phyloP scores from a whole-genome alignment of 1,140 invertebrate species.

The Calephelis nemesis region DNA sequence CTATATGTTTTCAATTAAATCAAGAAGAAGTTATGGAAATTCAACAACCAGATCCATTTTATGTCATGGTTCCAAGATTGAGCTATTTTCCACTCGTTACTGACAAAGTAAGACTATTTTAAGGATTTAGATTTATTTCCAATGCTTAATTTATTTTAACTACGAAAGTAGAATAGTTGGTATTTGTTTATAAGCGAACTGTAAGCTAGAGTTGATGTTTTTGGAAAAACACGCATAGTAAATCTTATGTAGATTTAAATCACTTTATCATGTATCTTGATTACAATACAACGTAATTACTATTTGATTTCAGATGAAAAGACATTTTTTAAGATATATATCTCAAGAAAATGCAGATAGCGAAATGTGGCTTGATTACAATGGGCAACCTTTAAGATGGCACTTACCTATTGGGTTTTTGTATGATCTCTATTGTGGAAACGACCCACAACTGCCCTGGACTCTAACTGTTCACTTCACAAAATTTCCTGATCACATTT shows the following conservation, averaged over 20 bases:
- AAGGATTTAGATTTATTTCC: not conserved
- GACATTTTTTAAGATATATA: conserved; percentile 92
- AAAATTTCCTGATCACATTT: conserved; percentile 90
- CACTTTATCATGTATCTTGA: not conserved
- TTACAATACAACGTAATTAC: not conserved
- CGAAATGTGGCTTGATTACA: conserved; percentile 97
- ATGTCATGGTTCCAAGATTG: conserved; percentile 95
- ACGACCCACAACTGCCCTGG: conserved; percentile 92
- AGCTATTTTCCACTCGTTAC: conserved; percentile 98
- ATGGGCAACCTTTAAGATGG: conserved; percentile 95
- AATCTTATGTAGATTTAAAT: not conserved
- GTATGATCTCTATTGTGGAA: conserved; percentile 88
- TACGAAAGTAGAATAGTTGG: not conserved
- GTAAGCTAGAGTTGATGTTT: not conserved
- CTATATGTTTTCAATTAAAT: conserved; percentile 93
- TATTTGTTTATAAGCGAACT: no score
- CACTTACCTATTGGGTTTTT: conserved; percentile 98
- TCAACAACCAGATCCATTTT: conserved; percentile 94
- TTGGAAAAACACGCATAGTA: no score
- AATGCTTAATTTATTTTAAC: not conserved
- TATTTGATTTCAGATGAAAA: conserved; percentile 85
- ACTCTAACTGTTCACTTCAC: conserved; percentile 96
- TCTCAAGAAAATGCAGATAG: conserved; percentile 89
- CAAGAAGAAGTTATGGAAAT: conserved; percentile 93
- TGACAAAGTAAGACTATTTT: conserved; percentile 88